Percentiles rank a stretch among this genome's conserved stretches.
phyloP scores from a whole-genome alignment of 1,140 invertebrate genomes.

The Cyclina sinensis region DNA sequence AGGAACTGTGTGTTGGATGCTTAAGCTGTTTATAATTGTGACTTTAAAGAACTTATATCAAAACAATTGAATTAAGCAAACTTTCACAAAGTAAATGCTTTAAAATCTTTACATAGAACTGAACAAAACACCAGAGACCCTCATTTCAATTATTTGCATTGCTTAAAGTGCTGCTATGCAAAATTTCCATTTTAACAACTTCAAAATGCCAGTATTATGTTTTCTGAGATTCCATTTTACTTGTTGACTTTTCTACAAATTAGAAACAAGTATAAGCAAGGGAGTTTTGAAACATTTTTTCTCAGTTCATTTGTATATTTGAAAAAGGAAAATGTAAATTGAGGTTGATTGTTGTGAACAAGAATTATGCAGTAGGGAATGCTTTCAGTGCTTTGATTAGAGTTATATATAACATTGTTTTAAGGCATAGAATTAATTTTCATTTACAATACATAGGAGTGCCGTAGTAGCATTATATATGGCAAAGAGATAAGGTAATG shows the following conservation, averaged over 20 bases:
- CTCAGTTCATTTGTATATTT: neutral
- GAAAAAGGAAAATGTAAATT: neutral
- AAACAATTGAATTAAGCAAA: too few relatives aligned
- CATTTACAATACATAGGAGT: neutral
- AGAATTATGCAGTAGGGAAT: neutral
- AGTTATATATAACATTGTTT: neutral
- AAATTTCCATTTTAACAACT: neutral
- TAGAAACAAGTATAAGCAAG: neutral
- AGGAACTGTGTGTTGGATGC: too few relatives aligned
- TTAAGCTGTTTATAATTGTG: too few relatives aligned
- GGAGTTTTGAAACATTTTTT: neutral
- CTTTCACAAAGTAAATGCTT: too few relatives aligned
- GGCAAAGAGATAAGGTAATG: neutral
- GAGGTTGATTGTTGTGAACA: neutral
- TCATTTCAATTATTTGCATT: too few relatives aligned
- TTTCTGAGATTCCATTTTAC: neutral
- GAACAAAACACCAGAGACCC: too few relatives aligned
- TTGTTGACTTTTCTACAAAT: slow-evolving; percentile 1
- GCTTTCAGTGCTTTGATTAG: neutral
- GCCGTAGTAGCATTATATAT: neutral
- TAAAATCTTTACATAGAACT: too few relatives aligned
- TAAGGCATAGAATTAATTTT: neutral
- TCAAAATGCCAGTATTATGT: neutral
- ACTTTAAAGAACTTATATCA: too few relatives aligned
- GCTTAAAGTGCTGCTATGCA: neutral